A percentile compares a stretch with the other conserved stretches of the same genome.
Conservation (phyloP, 2,888 invertebrate species). For the Acleris emargana region DNA sequence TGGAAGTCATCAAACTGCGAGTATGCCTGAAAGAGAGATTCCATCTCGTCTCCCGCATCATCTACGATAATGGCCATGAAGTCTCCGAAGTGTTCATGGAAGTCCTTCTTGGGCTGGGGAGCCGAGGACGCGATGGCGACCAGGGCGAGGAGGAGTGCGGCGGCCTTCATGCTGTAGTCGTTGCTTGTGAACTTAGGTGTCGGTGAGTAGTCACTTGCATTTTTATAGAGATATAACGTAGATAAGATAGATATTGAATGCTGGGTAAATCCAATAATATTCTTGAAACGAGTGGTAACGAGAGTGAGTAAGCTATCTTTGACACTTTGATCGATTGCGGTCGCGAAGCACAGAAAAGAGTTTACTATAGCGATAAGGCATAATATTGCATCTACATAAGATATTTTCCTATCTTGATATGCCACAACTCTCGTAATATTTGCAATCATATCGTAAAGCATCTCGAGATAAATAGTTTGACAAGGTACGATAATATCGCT, state of each 20-base stretch:
- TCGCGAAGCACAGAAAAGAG: too few relatives aligned
- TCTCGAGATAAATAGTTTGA: too few relatives aligned
- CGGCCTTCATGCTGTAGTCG: constrained; percentile 55
- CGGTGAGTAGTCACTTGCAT: background rate
- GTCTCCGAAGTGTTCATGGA: constrained; percentile 67
- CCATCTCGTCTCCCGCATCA: constrained; percentile 50
- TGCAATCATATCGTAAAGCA: too few relatives aligned
- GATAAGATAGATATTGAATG: constrained; percentile 23
- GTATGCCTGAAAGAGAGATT: constrained; percentile 51
- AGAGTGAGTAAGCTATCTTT: background rate
- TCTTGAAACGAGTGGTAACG: background rate
- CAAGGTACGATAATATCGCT: too few relatives aligned
- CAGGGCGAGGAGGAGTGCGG: constrained; percentile 52
- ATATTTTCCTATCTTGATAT: too few relatives aligned
- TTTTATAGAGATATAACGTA: constrained; percentile 47
- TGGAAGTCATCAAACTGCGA: constrained; percentile 60
- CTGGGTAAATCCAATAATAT: background rate
- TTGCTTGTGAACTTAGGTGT: constrained; percentile 40
- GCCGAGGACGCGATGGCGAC: constrained; percentile 53
- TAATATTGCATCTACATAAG: too few relatives aligned
- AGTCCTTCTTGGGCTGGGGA: constrained; percentile 62
- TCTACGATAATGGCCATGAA: constrained; percentile 57
- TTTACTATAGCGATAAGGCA: too few relatives aligned
- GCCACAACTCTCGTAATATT: too few relatives aligned
- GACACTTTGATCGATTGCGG: background rate